Percentiles rank a stretch among this genome's conserved stretches.
Evolutionary conservation across 2,888 invertebrate genomes (phyloP).

Genomic region (Rotaria socialis): DNA sequence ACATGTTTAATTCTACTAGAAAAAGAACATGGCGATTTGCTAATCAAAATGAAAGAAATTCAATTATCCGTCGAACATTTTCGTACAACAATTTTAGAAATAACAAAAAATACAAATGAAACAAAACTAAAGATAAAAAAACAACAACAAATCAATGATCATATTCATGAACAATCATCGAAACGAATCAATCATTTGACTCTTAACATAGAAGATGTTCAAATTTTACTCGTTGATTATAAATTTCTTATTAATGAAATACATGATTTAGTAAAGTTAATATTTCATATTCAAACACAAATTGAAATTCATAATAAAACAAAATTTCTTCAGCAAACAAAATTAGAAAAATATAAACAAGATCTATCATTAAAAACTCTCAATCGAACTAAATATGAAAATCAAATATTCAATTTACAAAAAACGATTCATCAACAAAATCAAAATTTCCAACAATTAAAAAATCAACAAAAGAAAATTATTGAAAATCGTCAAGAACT

Average conservation of each 20-base stretch:
- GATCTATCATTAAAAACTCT: not conserved
- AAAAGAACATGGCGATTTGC: slow-evolving; percentile 11
- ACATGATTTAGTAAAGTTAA: not conserved
- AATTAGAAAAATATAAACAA: slow-evolving; percentile 22
- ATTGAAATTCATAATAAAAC: slow-evolving; percentile 27
- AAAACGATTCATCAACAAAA: not conserved
- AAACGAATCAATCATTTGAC: not conserved
- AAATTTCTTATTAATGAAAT: not conserved
- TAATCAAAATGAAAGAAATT: slow-evolving; percentile 30
- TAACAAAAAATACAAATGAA: not conserved
- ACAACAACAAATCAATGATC: not conserved
- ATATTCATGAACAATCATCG: not conserved
- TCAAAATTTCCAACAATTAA: not conserved
- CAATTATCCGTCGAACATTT: not conserved
- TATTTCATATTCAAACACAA: slow-evolving; percentile 1
- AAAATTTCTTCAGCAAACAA: not conserved
- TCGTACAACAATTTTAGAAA: not conserved
- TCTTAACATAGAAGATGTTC: not conserved
- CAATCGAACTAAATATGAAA: not conserved
- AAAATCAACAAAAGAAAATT: not conserved
- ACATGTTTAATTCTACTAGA: not conserved
- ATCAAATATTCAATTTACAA: not conserved
- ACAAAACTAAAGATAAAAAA: not conserved
- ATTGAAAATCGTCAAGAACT: not conserved
- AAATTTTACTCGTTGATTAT: not conserved